Evolutionary conservation across 2,113 vertebrate genomes (phyloP), one percentile per base, ranked within the genome.

Genomic region (Sylvilagus bachmani): DNA sequence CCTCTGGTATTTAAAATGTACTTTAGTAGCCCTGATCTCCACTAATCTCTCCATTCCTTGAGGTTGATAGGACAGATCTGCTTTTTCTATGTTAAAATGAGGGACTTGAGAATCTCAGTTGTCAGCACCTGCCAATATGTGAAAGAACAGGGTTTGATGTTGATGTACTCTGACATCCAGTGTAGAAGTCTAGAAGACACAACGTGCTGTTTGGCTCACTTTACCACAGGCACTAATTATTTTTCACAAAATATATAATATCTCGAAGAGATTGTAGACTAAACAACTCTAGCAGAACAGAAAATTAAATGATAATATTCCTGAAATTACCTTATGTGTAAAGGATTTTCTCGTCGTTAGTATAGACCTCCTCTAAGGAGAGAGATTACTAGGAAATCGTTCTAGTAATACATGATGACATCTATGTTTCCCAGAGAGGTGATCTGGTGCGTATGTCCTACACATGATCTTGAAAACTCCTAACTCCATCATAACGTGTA

Each of bases 21-120:
- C 67, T 74, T 91, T 92, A 78, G 69, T 90, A 78, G 17, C 58
- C 53, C 74, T n/a, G 10, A 53, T 94, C 11, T 19, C 62, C 62
- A 81, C 10, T 92, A 55, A 16, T 85, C 38, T 78, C 69, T 89
- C 62, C 69, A 2, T 84, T 49, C 21, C 66, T 73, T 91, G 27
- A 75, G 38, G 38, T 66, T 90, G 38, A 66, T 70, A 77, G 24
- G 75, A 90, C 17, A 96, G 3, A 53, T 31, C 70, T 16, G 13
- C 36, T 33, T 95, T 81, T 90, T 74, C 51, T 78, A 14, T 49
- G 88, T 74, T 84, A 67, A 93, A 94, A 80, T 44, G 12, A 80
- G 6, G 3, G 1, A 62, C 44, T 33, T 33, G 6, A 61, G 67
- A 86, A 29, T 55, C 27, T 81, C 10, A 61, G 29, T 22, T 91